Base-by-base conservation (phyloP, 2,888 invertebrate species). In the Criorhina ranunculi region DNA sequence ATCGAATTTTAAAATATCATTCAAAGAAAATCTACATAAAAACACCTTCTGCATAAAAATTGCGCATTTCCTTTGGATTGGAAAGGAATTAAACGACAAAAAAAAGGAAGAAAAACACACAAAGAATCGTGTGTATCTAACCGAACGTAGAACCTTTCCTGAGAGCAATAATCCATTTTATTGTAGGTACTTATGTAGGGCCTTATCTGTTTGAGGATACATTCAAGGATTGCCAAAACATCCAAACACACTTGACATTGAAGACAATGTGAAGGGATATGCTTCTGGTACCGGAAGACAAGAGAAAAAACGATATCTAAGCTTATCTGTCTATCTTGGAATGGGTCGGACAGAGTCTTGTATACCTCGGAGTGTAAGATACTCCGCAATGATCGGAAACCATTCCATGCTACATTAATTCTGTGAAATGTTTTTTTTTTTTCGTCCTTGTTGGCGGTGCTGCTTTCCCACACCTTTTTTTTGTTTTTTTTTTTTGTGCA, bases 351-450 rank as follows among this genome's bases (percentile, higher is more conserved):
- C 19, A n/a, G 8, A 17, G 40, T n/a, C 35, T 9, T 33, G n/a
- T 60, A 40, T 9, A 51, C 29, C 53, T 40, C 12, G 0, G 35
- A 35, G 17, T 53, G 46, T 44, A 40, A 49, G 73, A 40, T 69
- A 44, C 31, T 44, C 70, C 64, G 60, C 75, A 66, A 70, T 57
- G 75, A 80, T 75, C 70, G 85, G 66, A 85, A 80, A 66, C 80
- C 75, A 80, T 85, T 76, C 70, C 46, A 76, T 60, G 80, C 44
- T 76, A 76, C 75, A 85, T 85, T 80, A 76, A 70, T 80, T 76
- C 85, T 49, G 57, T 51, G 69, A 69, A 60, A 15, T 24, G 46
- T 49, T 49, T 15, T 19, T 62, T 72, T 24, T 78, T 60, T 60
- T 59, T 29, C 29, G 31, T 72, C 40, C 44, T 40, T 72, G 49